phyloP scores from a whole-genome alignment of 2,797 vertebrate species.

The Neosalanx taihuensis region DNA sequence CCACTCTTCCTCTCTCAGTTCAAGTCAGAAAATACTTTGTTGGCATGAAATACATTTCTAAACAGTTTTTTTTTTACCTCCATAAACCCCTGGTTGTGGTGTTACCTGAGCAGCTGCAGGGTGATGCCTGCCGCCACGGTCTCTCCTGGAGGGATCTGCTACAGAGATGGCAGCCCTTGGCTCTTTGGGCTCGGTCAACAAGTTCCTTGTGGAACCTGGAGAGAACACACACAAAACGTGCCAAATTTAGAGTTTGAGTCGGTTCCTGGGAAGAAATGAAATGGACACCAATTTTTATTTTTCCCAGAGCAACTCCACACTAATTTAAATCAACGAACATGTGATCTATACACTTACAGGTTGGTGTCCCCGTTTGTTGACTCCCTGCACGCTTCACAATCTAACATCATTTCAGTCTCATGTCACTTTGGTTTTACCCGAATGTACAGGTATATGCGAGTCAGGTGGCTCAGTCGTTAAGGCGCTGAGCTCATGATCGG shows the following conservation, averaged over 20 bases:
- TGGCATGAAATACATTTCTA: too few species aligned
- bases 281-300: neutral
- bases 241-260: neutral
- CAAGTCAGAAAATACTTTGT: too few species aligned
- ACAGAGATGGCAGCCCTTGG: conserved; percentile 50
- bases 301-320: neutral
- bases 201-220: neutral
- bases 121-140: conserved; percentile 43
- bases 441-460: neutral
- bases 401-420: neutral
- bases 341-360: neutral
- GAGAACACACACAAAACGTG: neutral
- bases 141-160: conserved; percentile 35
- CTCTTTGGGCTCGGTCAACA: neutral
- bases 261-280: neutral
- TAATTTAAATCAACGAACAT: neutral
- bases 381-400: neutral
- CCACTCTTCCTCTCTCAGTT: conserved; percentile 53
- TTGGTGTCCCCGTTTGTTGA: neutral
- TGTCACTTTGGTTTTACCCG: neutral
- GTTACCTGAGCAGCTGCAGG: conserved; percentile 55
- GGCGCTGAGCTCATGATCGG: too few species aligned
- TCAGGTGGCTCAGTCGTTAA: too few species aligned
- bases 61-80: neutral
- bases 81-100: neutral